A percentile compares a stretch with the other conserved stretches of the same genome.
Evolutionary conservation across 2,888 invertebrate genomes (phyloP).

Genomic region (Allacma fusca): DNA sequence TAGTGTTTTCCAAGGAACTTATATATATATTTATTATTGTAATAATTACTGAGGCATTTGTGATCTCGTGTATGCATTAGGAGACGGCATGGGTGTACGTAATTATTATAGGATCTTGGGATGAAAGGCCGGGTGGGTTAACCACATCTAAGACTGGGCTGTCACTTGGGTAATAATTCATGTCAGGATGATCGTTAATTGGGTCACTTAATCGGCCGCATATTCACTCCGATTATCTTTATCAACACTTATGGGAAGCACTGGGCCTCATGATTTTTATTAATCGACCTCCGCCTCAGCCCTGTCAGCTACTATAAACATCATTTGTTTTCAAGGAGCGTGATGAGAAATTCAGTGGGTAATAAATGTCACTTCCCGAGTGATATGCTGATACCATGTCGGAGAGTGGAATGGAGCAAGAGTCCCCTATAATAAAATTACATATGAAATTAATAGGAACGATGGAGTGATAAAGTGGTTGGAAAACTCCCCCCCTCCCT

Average conservation of each 20-base stretch:
- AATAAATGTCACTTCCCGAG: not conserved
- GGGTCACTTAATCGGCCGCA: slow-evolving; percentile 28
- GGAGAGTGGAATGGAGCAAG: no score
- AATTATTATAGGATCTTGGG: no score
- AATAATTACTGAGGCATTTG: no score
- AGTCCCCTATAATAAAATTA: not conserved
- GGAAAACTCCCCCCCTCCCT: no score
- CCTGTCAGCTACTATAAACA: not conserved
- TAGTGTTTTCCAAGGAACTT: no score
- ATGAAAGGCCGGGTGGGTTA: no score
- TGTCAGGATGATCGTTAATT: slow-evolving; percentile 38
- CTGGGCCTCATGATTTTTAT: not conserved
- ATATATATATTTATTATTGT: no score
- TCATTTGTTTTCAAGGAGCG: not conserved
- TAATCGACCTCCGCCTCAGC: not conserved
- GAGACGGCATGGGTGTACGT: no score
- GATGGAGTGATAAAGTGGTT: no score
- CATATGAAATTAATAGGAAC: not conserved
- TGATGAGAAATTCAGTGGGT: not conserved
- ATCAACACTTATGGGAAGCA: not conserved
- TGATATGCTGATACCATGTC: not conserved
- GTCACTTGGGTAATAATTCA: slow-evolving; percentile 34
- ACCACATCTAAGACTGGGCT: not conserved
- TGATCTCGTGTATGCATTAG: no score
- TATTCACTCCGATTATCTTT: slow-evolving; percentile 1